Conservation (phyloP, 2,888 invertebrate species). For the Drosophila fulvimacula region DNA sequence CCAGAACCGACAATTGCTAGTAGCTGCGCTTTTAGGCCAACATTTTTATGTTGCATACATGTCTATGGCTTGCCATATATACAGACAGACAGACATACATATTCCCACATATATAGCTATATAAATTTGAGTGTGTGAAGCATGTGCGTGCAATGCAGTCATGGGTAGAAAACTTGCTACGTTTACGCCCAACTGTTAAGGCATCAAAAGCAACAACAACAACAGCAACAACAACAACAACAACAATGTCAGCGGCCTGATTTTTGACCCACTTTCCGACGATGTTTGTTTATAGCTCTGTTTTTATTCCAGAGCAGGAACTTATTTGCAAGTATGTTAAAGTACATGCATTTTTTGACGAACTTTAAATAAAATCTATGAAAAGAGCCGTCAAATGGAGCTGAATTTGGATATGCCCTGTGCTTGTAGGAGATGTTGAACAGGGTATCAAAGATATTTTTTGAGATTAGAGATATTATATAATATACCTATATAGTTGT, state of each 20-base stretch:
- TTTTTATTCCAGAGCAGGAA: conserved; percentile 29
- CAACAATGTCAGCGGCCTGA: conserved; percentile 60
- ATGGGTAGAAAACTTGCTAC: conserved; percentile 26
- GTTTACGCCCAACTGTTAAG: conserved; percentile 26
- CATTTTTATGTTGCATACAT: conserved; percentile 30
- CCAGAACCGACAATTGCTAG: conserved; percentile 2
- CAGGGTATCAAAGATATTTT: neutral
- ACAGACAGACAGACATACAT: neutral
- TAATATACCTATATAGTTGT: too few relatives aligned
- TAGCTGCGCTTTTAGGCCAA: conserved; percentile 61
- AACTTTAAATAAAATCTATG: conserved; percentile 19
- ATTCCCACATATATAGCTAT: neutral
- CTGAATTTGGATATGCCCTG: neutral
- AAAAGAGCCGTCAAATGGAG: neutral
- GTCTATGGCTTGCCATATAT: neutral
- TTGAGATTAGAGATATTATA: neutral
- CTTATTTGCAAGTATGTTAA: conserved; percentile 29
- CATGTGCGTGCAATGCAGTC: conserved; percentile 61
- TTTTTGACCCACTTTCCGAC: conserved; percentile 63
- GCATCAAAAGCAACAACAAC: conserved; percentile 31
- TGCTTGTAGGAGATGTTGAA: accelerated
- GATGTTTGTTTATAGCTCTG: conserved; percentile 60
- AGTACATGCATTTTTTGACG: neutral
- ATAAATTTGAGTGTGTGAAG: conserved; percentile 2
- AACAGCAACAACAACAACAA: conserved; percentile 29